Evolutionary conservation across 2,797 vertebrate genomes (phyloP).

Genomic region (Huso huso): DNA sequence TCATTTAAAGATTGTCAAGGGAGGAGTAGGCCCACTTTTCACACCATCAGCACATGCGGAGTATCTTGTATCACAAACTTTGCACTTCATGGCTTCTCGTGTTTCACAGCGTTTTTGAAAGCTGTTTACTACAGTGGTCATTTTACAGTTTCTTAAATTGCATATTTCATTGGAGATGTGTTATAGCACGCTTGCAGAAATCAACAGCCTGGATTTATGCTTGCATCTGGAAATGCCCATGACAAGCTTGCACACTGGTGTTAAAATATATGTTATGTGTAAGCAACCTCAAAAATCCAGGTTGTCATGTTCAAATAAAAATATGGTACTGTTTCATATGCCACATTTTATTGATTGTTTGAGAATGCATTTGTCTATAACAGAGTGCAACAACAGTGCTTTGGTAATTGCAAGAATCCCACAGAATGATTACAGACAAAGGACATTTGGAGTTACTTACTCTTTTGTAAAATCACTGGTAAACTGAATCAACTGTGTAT

Average conservation of each 20-base stretch:
- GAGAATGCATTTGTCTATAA: no score
- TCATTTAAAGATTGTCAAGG: conserved; percentile 33
- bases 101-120: conserved; percentile 65
- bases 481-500: no score
- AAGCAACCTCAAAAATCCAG: background rate
- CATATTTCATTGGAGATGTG: conserved; percentile 53
- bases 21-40: conserved; percentile 36
- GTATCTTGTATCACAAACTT: conserved; percentile 59
- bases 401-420: no score
- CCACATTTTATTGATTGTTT: no score
- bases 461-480: no score
- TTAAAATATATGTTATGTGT: conserved; percentile 32
- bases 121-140: conserved; percentile 58
- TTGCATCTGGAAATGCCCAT: conserved; percentile 42
- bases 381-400: no score
- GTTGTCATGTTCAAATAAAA: background rate
- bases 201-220: conserved; percentile 66
- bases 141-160: conserved; percentile 60
- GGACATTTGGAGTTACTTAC: no score
- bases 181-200: conserved; percentile 64
- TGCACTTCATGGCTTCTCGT: conserved; percentile 56
- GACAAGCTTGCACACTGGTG: conserved; percentile 32
- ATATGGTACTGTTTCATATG: no score
- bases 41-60: conserved; percentile 47
- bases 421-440: no score